Evolutionary conservation across 2,888 invertebrate species (phyloP), one percentile per base, ranked within the genome.

Genomic region (Hirtodrosophila cameraria): DNA sequence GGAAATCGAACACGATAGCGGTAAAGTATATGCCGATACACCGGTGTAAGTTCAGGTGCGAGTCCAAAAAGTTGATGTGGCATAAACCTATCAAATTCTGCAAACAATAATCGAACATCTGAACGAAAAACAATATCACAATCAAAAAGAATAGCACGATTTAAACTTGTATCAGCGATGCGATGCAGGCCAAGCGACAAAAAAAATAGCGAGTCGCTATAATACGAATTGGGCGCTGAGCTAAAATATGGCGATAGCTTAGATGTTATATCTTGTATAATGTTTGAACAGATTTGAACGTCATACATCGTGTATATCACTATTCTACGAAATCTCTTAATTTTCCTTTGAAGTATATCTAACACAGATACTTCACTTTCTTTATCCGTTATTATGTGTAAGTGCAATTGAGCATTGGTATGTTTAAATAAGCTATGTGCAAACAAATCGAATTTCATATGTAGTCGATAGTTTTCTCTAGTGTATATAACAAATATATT

Each of bases 201-300:
- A 88, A 95, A 96, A 90, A 96, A 96, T 16, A 96, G 90, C 1
- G 95, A 94, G 90, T 95, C 95, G 74, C 94, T 94, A 88, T 96
- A 96, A 86, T 96, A 96, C 0, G 92, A 92, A 88, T 93, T 93
- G 38, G 94, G 94, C 79, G 93, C 93, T 53, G 94, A 94, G 81
- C 93, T 94, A 90, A 96, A 96, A 87, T 94, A 93, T 5, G 94
- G 93, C 68, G 94, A 94, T 93, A 96, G 93, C 16, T 93, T 92
- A 20, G 92, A 90, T 2, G 95, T 93, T 71, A 95, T 93, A 75
- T 93, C 93, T 52, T 92, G 91, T 50, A 95, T 92, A 75, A 92
- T 91, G 16, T 90, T 89, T 0, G 94, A 93, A 67, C 94, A 91
- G 46, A 92, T 90, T 72, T 93, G 92, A 18, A 95, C 92, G 89